These are phyloP conservation scores for Eriocheir sinensis DNA, from an alignment of 1,140 invertebrate genomes.

Conservation along the genomic window DNA sequence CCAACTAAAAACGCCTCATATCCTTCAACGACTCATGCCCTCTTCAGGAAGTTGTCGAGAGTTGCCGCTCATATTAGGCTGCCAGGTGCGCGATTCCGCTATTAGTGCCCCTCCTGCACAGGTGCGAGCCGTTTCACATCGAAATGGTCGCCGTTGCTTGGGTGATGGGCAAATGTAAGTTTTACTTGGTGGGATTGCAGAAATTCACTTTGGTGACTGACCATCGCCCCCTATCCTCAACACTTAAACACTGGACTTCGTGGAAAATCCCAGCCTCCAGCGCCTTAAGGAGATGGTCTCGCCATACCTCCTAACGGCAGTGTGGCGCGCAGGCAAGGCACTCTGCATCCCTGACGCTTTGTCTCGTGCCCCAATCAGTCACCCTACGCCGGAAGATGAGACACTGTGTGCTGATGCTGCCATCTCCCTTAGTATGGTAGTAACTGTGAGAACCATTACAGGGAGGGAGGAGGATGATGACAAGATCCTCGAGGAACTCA, in stretches of 20 bases:
- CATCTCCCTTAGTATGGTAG: not conserved
- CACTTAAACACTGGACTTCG: not conserved
- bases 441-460: not conserved
- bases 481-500: conserved; percentile 40
- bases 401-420: not conserved
- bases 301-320: not conserved
- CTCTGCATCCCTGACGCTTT: conserved; percentile 1
- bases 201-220: conserved; percentile 47
- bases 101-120: not conserved
- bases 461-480: not conserved
- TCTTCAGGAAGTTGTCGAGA: not conserved
- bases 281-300: not conserved
- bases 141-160: conserved; percentile 39
- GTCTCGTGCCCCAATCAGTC: not conserved
- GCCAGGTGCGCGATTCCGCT: not conserved
- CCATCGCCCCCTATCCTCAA: conserved; percentile 51
- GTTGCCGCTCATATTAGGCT: not conserved
- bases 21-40: not conserved
- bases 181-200: not conserved
- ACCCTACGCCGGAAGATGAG: conserved; percentile 32
- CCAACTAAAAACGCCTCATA: conserved; percentile 42
- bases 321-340: not conserved
- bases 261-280: conserved; percentile 45
- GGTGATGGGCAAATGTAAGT: not conserved
- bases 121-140: conserved; percentile 17